A percentile compares a stretch with the other conserved stretches of the same genome.
Evolutionary conservation across 2,113 vertebrate genomes (phyloP).

Genomic region (Micromys minutus): DNA sequence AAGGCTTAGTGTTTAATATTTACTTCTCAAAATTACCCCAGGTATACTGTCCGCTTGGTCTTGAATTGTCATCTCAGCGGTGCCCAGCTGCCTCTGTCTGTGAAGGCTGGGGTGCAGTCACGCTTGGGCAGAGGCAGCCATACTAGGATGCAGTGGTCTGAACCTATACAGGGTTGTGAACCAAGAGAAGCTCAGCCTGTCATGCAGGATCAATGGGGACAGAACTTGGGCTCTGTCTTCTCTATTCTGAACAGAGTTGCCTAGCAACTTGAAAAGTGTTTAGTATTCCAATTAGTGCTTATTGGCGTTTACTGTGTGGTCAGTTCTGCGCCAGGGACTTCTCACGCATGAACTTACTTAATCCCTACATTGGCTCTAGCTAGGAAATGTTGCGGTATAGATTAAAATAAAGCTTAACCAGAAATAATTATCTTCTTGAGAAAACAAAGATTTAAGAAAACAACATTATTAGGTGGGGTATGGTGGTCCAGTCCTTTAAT

Average conservation of each 20-base stretch:
- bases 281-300: background rate
- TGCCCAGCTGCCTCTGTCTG: background rate
- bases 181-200: background rate
- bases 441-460: background rate
- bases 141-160: background rate
- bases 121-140: background rate
- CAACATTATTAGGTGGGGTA: background rate
- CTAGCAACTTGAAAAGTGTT: background rate
- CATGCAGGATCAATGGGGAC: background rate
- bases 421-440: background rate
- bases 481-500: background rate
- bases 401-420: too few relatives aligned
- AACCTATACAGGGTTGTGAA: background rate
- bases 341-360: background rate
- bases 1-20: background rate
- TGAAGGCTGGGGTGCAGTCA: background rate
- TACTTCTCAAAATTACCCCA: background rate
- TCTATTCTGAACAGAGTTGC: background rate
- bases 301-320: background rate
- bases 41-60: background rate
- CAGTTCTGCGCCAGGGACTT: background rate
- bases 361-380: background rate
- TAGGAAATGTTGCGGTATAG: background rate
- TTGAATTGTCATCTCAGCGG: constrained; percentile 15
- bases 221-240: background rate